Percentiles rank a stretch among this genome's conserved stretches.
Conservation (phyloP, 2,888 invertebrate species). For the Erannis defoliaria region DNA sequence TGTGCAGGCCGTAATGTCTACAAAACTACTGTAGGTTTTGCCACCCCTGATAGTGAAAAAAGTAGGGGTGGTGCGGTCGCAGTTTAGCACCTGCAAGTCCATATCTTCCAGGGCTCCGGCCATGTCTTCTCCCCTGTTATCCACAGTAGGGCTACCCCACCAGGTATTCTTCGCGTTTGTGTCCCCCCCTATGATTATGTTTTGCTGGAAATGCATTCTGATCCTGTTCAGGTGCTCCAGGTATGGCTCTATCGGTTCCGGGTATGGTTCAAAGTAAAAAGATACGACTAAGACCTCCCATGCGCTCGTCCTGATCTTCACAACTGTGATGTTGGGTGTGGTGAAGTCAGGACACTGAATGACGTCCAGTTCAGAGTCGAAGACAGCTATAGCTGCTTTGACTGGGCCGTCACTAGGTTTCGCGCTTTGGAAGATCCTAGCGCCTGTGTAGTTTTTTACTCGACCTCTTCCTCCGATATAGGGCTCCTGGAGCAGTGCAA, state of each 20-base stretch:
- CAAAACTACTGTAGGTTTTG: background rate
- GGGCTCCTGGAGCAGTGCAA: too few relatives aligned
- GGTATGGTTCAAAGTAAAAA: too few relatives aligned
- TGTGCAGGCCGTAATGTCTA: background rate
- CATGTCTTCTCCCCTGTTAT: background rate
- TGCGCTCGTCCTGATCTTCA: too few relatives aligned
- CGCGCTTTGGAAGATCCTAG: too few relatives aligned
- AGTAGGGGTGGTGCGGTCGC: background rate
- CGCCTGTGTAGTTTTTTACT: too few relatives aligned
- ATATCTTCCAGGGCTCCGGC: background rate
- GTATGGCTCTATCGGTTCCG: background rate
- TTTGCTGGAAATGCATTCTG: background rate
- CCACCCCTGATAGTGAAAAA: background rate
- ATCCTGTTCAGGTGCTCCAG: background rate
- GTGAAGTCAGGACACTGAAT: too few relatives aligned
- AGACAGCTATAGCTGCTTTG: too few relatives aligned
- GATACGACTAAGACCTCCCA: too few relatives aligned
- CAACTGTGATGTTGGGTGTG: too few relatives aligned
- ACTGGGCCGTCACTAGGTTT: too few relatives aligned
- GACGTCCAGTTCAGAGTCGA: too few relatives aligned
- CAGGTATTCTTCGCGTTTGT: background rate
- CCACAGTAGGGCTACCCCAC: background rate
- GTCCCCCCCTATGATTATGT: background rate
- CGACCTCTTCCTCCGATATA: too few relatives aligned
- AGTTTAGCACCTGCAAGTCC: background rate